Conservation (phyloP, 2,797 vertebrate genomes). For the Tokudaia muenninki region DNA sequence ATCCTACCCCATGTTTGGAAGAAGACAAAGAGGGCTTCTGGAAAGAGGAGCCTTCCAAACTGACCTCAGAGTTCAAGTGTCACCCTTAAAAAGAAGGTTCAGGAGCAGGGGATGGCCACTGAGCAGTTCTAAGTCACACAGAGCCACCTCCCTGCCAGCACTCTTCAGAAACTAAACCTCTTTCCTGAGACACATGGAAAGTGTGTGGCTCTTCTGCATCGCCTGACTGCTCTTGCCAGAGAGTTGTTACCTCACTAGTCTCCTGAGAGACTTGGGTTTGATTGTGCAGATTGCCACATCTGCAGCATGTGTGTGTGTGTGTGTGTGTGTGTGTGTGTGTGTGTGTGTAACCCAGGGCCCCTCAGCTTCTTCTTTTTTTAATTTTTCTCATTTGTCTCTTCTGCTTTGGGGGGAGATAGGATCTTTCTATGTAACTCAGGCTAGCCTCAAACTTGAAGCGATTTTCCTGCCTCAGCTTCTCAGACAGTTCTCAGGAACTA, state of each 20-base stretch:
- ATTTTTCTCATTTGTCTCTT: not conserved
- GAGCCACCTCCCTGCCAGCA: not conserved
- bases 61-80: not conserved
- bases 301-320: not conserved
- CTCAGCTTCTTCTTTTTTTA: not conserved
- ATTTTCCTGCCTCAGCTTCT: not conserved
- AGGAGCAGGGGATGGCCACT: too few relatives aligned
- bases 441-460: not conserved
- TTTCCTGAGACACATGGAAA: not conserved
- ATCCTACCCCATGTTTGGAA: not conserved
- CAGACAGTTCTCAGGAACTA: not conserved
- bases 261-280: not conserved
- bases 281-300: not conserved
- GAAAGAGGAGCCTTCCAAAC: not conserved
- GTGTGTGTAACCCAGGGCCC: not conserved
- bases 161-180: not conserved
- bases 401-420: too few relatives aligned
- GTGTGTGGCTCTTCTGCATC: too few relatives aligned
- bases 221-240: rapidly evolving
- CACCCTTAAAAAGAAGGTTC: not conserved
- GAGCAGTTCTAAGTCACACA: not conserved
- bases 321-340: not conserved
- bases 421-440: not conserved
- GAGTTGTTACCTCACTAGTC: not conserved
- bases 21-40: not conserved